Evolutionary conservation across 2,113 vertebrate species (phyloP).

Genomic region (Syngnathoides biaculeatus): DNA sequence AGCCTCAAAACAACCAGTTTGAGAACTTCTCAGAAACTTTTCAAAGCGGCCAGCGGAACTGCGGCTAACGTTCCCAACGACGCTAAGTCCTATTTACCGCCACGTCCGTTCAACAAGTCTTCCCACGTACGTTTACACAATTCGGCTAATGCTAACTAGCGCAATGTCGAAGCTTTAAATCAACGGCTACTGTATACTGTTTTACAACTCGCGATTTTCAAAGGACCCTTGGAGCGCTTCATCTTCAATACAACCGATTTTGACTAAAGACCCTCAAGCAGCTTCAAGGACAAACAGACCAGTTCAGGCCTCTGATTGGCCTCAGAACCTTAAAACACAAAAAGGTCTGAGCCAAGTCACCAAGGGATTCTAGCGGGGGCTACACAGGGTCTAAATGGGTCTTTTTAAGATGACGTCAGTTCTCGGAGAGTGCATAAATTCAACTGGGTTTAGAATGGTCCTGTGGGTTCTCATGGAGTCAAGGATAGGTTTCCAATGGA

Average conservation of each 20-base stretch:
- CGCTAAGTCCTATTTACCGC: background rate
- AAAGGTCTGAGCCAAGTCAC: too few species aligned
- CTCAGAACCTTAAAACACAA: too few species aligned
- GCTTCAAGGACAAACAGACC: background rate
- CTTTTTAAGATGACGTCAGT: background rate
- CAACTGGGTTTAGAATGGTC: too few species aligned
- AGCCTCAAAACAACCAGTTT: background rate
- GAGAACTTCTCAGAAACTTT: background rate
- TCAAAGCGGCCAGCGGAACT: background rate
- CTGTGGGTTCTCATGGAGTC: too few species aligned
- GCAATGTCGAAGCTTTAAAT: background rate
- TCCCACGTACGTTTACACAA: constrained; percentile 43
- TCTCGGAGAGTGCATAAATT: background rate
- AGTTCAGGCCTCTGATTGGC: too few species aligned
- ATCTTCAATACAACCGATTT: background rate
- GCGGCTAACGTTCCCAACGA: background rate
- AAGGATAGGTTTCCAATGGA: background rate
- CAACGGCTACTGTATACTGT: background rate
- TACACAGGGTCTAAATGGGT: background rate
- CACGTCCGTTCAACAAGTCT: constrained; percentile 40
- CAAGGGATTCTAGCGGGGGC: too few species aligned
- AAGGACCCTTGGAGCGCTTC: background rate
- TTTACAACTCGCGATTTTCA: background rate
- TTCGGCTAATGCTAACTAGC: background rate
- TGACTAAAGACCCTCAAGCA: background rate